These are phyloP conservation scores for Phoenicopterus ruber DNA, from an alignment of 2,113 vertebrate species.

Conservation along the genomic window DNA sequence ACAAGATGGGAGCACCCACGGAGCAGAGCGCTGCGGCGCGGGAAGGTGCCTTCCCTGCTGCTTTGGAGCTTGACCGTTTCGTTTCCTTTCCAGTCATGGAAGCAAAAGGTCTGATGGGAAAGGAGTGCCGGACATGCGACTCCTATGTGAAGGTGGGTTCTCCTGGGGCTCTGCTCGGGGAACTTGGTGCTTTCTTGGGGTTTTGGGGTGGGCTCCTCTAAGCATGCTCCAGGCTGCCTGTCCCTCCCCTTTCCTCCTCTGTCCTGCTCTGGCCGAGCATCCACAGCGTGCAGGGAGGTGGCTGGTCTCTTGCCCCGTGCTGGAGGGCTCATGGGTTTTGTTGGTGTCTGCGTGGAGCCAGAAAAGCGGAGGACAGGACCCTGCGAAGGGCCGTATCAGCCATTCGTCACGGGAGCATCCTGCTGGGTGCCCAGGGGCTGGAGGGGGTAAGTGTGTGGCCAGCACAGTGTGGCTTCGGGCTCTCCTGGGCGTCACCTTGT, in stretches of 20 bases:
- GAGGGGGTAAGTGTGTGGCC: background rate
- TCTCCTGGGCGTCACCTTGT: background rate
- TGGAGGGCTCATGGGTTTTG: background rate
- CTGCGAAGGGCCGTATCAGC: background rate
- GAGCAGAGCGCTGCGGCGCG: rapidly evolving
- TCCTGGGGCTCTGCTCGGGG: background rate
- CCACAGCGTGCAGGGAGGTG: background rate
- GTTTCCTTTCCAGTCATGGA: slow-evolving; percentile 80
- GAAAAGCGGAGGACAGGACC: background rate
- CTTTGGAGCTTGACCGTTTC: background rate
- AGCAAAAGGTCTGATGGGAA: slow-evolving; percentile 75
- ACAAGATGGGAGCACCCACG: background rate
- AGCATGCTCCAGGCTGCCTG: background rate
- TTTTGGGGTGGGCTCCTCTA: background rate
- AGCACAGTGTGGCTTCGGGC: background rate
- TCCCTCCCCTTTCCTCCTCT: background rate
- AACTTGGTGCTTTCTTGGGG: background rate
- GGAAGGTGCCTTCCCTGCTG: background rate
- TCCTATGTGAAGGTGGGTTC: slow-evolving; percentile 82
- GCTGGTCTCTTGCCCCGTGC: background rate
- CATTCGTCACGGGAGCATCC: background rate
- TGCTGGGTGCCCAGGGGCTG: background rate
- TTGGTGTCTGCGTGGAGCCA: background rate
- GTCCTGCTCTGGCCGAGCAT: background rate
- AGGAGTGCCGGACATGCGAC: slow-evolving; percentile 62